phyloP scores from a whole-genome alignment of 1,140 invertebrate genomes.

The Zaprionus ornatus region DNA sequence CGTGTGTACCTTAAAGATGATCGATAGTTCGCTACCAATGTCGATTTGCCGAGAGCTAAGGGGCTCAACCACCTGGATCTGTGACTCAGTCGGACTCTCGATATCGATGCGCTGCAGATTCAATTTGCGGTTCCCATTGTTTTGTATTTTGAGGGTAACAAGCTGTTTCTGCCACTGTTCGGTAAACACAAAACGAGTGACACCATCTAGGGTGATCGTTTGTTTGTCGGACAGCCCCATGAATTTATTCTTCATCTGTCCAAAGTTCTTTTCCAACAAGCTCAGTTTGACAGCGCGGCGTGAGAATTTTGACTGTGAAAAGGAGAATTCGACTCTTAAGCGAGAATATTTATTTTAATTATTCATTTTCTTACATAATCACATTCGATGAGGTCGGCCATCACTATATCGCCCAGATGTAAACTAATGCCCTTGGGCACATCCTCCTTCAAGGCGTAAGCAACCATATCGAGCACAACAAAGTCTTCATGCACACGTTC shows the following conservation, averaged over 20 bases:
- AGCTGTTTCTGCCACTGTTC: slow-evolving; percentile 78
- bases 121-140: slow-evolving; percentile 69
- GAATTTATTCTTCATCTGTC: slow-evolving; percentile 6
- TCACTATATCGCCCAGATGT: slow-evolving; percentile 64
- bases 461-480: slow-evolving; percentile 31
- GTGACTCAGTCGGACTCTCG: slow-evolving; percentile 61
- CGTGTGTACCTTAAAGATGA: slow-evolving; percentile 66
- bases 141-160: slow-evolving; percentile 75
- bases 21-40: neutral
- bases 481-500: slow-evolving; percentile 47
- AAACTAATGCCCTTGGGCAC: slow-evolving; percentile 30
- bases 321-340: neutral
- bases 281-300: slow-evolving; percentile 67
- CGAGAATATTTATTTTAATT: neutral
- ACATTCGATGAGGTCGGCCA: slow-evolving; percentile 70
- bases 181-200: slow-evolving; percentile 77
- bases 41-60: neutral
- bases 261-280: slow-evolving; percentile 60
- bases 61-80: slow-evolving; percentile 65
- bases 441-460: slow-evolving; percentile 57
- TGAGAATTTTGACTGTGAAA: slow-evolving; percentile 45
- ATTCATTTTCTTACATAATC: slow-evolving; percentile 52
- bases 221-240: neutral
- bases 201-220: slow-evolving; percentile 83
- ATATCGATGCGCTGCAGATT: slow-evolving; percentile 75